phyloP scores from a whole-genome alignment of 2,888 invertebrate genomes.

The Resseliella maxima region DNA sequence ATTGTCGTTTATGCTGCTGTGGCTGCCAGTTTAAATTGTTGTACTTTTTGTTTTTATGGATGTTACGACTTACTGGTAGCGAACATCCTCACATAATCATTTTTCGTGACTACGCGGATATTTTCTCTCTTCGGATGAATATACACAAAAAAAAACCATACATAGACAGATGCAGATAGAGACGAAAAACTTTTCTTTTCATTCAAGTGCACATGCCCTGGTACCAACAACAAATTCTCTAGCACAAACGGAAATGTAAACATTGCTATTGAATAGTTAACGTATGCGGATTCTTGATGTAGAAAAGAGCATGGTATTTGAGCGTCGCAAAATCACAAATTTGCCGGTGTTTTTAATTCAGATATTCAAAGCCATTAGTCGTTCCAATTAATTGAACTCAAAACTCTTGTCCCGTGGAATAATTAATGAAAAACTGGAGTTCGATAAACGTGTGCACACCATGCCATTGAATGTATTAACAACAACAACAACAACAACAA shows the following conservation, averaged over 20 bases:
- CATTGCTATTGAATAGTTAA: conserved; percentile 32
- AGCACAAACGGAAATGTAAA: conserved; percentile 32
- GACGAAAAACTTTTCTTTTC: conserved; percentile 46
- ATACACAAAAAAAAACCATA: background rate
- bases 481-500: background rate
- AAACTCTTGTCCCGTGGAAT: conserved; percentile 3
- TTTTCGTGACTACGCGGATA: conserved; percentile 15
- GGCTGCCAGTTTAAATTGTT: background rate
- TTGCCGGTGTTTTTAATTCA: background rate
- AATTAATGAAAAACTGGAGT: background rate
- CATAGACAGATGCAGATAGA: background rate
- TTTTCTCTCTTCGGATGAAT: background rate
- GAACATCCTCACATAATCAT: background rate
- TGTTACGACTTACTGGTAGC: background rate
- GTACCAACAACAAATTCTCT: background rate
- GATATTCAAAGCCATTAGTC: background rate
- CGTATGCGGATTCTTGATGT: background rate
- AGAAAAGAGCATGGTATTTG: background rate
- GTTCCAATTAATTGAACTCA: conserved; percentile 39
- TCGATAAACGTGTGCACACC: background rate
- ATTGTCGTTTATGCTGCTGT: background rate
- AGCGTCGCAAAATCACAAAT: background rate
- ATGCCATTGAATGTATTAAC: background rate
- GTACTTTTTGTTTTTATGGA: conserved; percentile 15
- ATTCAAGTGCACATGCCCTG: conserved; percentile 1